Base-by-base conservation (phyloP, 2,888 invertebrate genomes). In the Aplocera efformata region DNA sequence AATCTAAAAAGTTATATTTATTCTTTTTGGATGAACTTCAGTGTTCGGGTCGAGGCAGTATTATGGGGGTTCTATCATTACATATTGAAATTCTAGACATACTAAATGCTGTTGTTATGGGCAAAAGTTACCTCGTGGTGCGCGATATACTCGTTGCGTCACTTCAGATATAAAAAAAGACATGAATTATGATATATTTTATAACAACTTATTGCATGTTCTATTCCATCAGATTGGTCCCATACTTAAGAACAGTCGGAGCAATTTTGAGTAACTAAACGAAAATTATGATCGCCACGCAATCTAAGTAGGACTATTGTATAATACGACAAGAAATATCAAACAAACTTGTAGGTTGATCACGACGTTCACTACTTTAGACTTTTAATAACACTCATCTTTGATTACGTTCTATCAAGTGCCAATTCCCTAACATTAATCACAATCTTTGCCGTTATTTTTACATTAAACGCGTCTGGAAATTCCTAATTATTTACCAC, bases 271-370 rank as follows among this genome's bases (percentile, higher is more conserved):
- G 64, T 17, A 17, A 2, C 5, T 5, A 17, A 17, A 77, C 72
- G 73, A 77, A 82, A 83, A 81, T 82, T 78, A 67, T 77, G 72
- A 81, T 78, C 71, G 70, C 72, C 73, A 74, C 74, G 76, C 74
- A 72, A 77, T 68, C 51, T 50, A 61, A 51, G 83, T 84, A 77
- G 83, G 83, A 60, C 40, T 70, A 65, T n/a, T n/a, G n/a, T n/a
- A n/a, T 76, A 78, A 74, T 79, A 70, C 72, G 68, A 67, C 66
- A 66, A 72, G 69, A 74, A 72, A 77, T 70, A 55, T 56, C 58
- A 47, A 60, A 54, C 28, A 32, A 27, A n/a, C n/a, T 17, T 8
- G 32, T 27, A 39, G 10, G 31, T 31, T 22, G 10, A 30, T 31
- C 11, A 31, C 9, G 13, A 3, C 13, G 13, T 17, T 5, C 13